Evolutionary conservation across 2,888 invertebrate species (phyloP).

Genomic region (Clusia tigrina): DNA sequence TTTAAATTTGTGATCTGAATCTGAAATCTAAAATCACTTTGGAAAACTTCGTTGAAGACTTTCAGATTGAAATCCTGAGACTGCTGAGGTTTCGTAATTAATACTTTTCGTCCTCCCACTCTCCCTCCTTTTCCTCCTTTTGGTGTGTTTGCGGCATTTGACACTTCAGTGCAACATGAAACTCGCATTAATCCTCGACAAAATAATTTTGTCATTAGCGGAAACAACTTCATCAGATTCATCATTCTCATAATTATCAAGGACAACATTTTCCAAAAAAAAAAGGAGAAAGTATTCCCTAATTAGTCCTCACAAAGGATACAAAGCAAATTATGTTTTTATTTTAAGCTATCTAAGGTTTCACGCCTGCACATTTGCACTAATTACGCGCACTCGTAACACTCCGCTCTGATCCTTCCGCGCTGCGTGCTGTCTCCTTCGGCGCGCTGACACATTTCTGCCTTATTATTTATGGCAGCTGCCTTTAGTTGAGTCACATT

Average conservation of each 20-base stretch:
- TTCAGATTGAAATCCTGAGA: no score
- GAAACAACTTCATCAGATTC: constrained; percentile 21
- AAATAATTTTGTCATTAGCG: constrained; percentile 29
- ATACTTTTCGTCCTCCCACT: no score
- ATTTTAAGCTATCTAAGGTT: constrained; percentile 36
- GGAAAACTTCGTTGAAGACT: no score
- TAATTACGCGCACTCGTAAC: neutral
- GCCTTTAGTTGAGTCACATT: constrained; percentile 33
- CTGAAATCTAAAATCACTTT: no score
- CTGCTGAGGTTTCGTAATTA: no score
- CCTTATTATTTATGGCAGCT: constrained; percentile 38
- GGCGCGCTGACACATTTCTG: constrained; percentile 34
- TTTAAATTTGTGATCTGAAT: no score
- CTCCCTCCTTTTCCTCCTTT: no score
- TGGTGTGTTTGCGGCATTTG: constrained; percentile 40
- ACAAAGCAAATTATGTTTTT: constrained; percentile 36
- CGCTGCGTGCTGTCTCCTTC: constrained; percentile 31
- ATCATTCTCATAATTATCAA: neutral
- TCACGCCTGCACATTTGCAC: constrained; percentile 23
- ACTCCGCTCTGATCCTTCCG: no score
- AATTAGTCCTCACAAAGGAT: constrained; percentile 25
- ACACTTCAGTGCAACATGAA: constrained; percentile 48
- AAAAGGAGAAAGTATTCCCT: constrained; percentile 17
- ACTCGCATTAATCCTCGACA: constrained; percentile 43
- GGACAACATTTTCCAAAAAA: constrained; percentile 2